phyloP scores from a whole-genome alignment of 2,113 vertebrate species.

The Lampris megalopsis region DNA sequence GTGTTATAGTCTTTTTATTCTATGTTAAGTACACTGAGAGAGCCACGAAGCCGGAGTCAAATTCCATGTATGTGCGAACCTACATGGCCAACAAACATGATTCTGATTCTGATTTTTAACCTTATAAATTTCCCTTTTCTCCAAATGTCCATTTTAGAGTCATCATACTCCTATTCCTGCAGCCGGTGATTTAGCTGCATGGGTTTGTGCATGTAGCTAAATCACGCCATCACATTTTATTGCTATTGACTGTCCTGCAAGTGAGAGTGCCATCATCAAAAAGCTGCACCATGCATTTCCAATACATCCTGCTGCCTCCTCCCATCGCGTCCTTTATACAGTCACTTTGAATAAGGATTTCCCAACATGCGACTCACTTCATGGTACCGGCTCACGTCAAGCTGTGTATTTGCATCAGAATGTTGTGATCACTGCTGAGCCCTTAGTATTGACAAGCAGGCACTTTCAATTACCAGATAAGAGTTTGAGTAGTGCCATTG shows the following conservation, averaged over 20 bases:
- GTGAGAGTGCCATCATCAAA: background rate
- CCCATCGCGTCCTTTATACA: constrained; percentile 7
- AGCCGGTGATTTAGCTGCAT: background rate
- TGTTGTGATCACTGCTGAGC: constrained; percentile 38
- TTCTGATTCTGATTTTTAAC: background rate
- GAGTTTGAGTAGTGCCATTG: constrained; percentile 74
- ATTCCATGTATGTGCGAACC: too few relatives aligned
- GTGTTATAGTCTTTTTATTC: too few relatives aligned
- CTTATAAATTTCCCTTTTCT: background rate
- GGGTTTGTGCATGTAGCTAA: background rate
- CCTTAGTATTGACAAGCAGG: constrained; percentile 68
- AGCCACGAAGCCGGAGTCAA: too few relatives aligned
- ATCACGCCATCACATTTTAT: background rate
- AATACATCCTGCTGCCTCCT: background rate
- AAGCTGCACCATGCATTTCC: background rate
- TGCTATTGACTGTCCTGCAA: background rate
- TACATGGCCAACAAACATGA: too few relatives aligned
- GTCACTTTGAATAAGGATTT: constrained; percentile 27
- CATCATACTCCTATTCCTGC: too few relatives aligned
- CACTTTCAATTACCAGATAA: constrained; percentile 75
- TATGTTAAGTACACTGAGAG: too few relatives aligned
- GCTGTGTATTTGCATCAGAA: constrained; percentile 46
- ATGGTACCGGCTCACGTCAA: constrained; percentile 33
- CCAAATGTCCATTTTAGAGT: background rate
- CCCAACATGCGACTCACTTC: constrained; percentile 21